A percentile compares a stretch with the other conserved stretches of the same genome.
Conservation (phyloP, 1,140 invertebrate species). For the Manduca sexta region DNA sequence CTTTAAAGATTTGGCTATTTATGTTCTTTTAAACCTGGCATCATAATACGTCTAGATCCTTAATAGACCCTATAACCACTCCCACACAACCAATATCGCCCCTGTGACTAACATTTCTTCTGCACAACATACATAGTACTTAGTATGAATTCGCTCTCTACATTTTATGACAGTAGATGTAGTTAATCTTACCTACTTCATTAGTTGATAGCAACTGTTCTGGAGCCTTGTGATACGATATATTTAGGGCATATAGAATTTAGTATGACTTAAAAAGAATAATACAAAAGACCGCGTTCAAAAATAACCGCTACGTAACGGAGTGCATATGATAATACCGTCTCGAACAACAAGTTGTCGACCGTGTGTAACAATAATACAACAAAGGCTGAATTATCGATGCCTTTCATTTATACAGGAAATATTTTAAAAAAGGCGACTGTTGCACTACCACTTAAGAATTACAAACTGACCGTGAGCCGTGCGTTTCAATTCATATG, state of each 20-base stretch:
- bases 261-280: constrained; percentile 37
- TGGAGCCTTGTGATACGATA: constrained; percentile 31
- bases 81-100: constrained; percentile 37
- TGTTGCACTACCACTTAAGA: constrained; percentile 2
- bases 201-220: constrained; percentile 20
- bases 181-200: neutral
- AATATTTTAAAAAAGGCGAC: constrained; percentile 14
- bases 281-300: constrained; percentile 33
- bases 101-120: constrained; percentile 66
- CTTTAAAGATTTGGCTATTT: too few species aligned
- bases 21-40: constrained; percentile 4
- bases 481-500: constrained; percentile 1
- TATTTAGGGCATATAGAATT: constrained; percentile 37
- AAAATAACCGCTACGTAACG: constrained; percentile 35
- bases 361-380: constrained; percentile 16
- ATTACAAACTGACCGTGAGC: constrained; percentile 1
- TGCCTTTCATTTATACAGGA: constrained; percentile 20
- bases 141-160: constrained; percentile 8
- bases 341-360: constrained; percentile 19
- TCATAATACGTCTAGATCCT: constrained; percentile 11
- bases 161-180: constrained; percentile 5
- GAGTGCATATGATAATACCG: constrained; percentile 41
- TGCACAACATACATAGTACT: constrained; percentile 27
- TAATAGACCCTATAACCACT: constrained; percentile 33
- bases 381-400: constrained; percentile 22